Conservation (phyloP, 2,888 invertebrate genomes). For the Xanthostigma xanthostigma region DNA sequence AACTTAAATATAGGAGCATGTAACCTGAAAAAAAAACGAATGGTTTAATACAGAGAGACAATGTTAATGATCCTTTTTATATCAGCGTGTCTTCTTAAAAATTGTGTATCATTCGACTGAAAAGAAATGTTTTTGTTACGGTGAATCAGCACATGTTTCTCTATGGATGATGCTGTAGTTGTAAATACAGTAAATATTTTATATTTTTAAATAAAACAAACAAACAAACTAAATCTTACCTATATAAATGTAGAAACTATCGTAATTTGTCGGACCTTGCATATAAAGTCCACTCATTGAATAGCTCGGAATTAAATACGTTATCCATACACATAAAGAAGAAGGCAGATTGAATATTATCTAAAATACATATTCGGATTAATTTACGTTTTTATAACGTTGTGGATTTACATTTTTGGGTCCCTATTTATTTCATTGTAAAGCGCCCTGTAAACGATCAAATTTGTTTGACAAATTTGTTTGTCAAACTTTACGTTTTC, state of each 20-base stretch:
- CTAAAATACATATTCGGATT: conserved; percentile 31
- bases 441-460: too few species aligned
- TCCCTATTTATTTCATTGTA: too few species aligned
- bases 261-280: conserved; percentile 46
- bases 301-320: conserved; percentile 76
- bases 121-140: background rate
- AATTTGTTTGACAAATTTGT: too few species aligned
- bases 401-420: too few species aligned
- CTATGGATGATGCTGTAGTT: background rate
- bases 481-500: too few species aligned
- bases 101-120: too few species aligned
- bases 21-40: conserved; percentile 35
- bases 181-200: background rate
- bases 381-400: too few species aligned
- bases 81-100: too few species aligned
- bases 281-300: conserved; percentile 76
- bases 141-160: background rate
- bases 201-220: background rate
- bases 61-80: too few species aligned
- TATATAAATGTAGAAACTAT: conserved; percentile 56
- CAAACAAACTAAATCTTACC: conserved; percentile 31
- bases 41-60: background rate
- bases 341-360: conserved; percentile 64
- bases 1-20: conserved; percentile 54
- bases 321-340: conserved; percentile 64